Evolutionary conservation across 2,888 invertebrate species (phyloP), one percentile per base, ranked within the genome.

Genomic region (Sepiola atlantica): DNA sequence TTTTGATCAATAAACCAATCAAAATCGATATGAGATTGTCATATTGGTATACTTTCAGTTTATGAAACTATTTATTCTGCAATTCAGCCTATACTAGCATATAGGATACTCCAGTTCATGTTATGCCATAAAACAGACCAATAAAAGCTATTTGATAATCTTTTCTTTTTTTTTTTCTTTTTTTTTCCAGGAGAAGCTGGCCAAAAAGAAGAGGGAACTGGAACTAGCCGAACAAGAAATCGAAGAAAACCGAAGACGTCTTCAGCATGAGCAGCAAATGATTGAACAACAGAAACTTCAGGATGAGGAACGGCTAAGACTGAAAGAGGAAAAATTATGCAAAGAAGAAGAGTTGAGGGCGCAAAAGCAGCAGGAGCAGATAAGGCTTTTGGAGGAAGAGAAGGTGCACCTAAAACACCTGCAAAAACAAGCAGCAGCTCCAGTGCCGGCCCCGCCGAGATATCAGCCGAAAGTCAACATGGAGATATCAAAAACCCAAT

Each of bases 301-400:
- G 35, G 95, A 96, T 94, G 96, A 96, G 92, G 95, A 95, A 93
- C 95, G 96, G 91, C 93, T 96, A 18, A 93, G 95, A 57, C 94
- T 94, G 92, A 95, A 96, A 94, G 96, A 96, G 95, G 96, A 96
- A 94, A 92, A 94, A 90, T 10, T 93, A 61, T 20, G 32, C 24
- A 45, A 54, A 35, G 77, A 77, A 12, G 77, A 77, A 16, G 94
- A 96, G 96, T 96, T 96, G 94, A 94, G 95, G 94, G 95, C 96
- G 35, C 95, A 95, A 91, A 94, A 94, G 91, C 96, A 96, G 93
- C 95, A 96, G 91, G 96, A 96, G 94, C 94, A 94, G 32, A 94
- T 96, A 45, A 95, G 95, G 94, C 94, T 95, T 55, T 95, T 96
- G 94, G 96, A 95, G 94, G 95, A 95, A 55, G 94, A 95, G 95